Percentiles rank a stretch among this genome's conserved stretches.
Conservation (phyloP, 2,797 vertebrate genomes). For the Geotrypetes seraphini region DNA sequence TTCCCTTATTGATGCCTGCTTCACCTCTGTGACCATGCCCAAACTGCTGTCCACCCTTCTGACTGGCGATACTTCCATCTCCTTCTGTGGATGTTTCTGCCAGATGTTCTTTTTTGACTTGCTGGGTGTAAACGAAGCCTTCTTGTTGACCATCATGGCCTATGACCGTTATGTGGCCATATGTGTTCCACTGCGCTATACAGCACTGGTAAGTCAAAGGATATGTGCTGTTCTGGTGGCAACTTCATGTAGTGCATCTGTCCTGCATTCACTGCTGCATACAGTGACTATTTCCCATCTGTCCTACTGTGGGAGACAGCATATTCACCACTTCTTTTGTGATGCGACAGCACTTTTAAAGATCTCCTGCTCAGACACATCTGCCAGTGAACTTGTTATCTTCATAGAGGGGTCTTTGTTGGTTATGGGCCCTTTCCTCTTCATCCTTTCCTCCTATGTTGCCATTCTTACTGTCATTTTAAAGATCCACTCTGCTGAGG, state of each 20-base stretch:
- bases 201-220: neutral
- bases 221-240: neutral
- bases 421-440: neutral
- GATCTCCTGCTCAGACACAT: neutral
- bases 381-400: conserved; percentile 1
- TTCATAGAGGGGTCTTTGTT: neutral
- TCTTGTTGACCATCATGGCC: conserved; percentile 6
- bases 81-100: neutral
- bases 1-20: conserved; percentile 4
- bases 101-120: conserved; percentile 9
- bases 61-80: neutral
- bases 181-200: conserved; percentile 2
- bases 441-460: neutral
- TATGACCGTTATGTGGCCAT: conserved; percentile 9
- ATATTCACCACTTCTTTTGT: conserved; percentile 6
- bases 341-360: conserved; percentile 4
- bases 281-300: neutral
- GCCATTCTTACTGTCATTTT: neutral
- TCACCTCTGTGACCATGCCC: conserved; percentile 1
- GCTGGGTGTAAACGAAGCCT: conserved; percentile 10
- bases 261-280: conserved; percentile 1
- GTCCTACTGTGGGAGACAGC: neutral
- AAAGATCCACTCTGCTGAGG: neutral
- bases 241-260: neutral
- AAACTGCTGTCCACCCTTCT: conserved; percentile 2